Base-by-base conservation (phyloP, 2,888 invertebrate genomes). In the Poecilus cupreus region DNA sequence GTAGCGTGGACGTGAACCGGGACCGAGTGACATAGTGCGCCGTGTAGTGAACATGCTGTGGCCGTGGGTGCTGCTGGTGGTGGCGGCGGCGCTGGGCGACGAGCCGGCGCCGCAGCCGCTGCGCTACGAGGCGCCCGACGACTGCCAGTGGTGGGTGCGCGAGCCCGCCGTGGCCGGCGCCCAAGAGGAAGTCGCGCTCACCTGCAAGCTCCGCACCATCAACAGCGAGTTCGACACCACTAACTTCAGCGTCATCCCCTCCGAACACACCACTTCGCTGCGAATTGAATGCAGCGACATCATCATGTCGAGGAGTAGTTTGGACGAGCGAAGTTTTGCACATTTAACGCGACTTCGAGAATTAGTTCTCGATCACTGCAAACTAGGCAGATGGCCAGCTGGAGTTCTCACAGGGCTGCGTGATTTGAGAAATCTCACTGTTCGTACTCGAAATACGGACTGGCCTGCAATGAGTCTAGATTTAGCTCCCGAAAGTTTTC, bases 161-260 rank as follows among this genome's bases (percentile, higher is more conserved):
- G 93, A 91, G 86, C 92, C 91, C 83, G 92, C 91, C 79, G 91
- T 89, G 85, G 91, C 91, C 84, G 88, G 86, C 83, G 89, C 88
- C 11, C 88, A 88, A 82, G 93, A 94, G 85, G 94, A 96, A 89
- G 94, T 96, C 83, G 93, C 94, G 16, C 91, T 96, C 83, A 94
- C 93, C 83, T 95, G 96, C 90, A 93, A 95, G 89, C 91, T 96
- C 86, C 91, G 96, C 85, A 94, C 96, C 74, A 95, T 96, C 87
- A 96, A 96, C 89, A 96, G 96, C 90, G 96, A 95, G 88, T 95
- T 94, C 88, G 96, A 95, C 89, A 95, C 95, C 83, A 97, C 96
- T 39, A 96, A 96, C 90, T 96, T 96, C 87, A 95, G 95, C 90
- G 95, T 95, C 77, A 96, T 96, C 83, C 96, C 96, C 60, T 93